Conservation (phyloP, 2,888 invertebrate species). For the Lasius platythorax region DNA sequence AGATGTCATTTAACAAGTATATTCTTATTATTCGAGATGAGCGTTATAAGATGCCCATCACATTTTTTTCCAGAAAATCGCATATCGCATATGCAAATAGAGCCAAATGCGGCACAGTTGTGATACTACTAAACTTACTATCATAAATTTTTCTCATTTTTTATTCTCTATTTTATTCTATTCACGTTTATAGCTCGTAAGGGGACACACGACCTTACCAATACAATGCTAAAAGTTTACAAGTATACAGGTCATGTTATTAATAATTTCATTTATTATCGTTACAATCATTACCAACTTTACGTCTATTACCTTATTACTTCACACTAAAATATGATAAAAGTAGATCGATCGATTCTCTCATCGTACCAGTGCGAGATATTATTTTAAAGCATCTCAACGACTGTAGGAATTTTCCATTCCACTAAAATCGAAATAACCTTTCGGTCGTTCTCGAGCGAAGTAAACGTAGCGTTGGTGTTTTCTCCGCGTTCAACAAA, state of each 20-base stretch:
- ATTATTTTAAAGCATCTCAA: constrained; percentile 69
- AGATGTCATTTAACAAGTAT: constrained; percentile 75
- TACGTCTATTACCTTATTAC: constrained; percentile 81
- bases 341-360: constrained; percentile 79
- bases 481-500: constrained; percentile 27
- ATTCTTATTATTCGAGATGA: constrained; percentile 68
- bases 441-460: constrained; percentile 38
- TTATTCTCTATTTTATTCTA: constrained; percentile 70
- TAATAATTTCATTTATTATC: constrained; percentile 82
- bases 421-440: constrained; percentile 53
- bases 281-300: constrained; percentile 81
- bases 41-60: constrained; percentile 53
- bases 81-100: constrained; percentile 50
- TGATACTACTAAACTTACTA: constrained; percentile 62
- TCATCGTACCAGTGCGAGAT: constrained; percentile 69
- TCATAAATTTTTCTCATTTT: constrained; percentile 58
- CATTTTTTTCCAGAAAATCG: constrained; percentile 41
- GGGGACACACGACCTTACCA: constrained; percentile 83
- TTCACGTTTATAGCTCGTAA: constrained; percentile 73
- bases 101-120: constrained; percentile 52
- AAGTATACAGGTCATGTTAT: constrained; percentile 85
- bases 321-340: constrained; percentile 83
- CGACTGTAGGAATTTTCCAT: constrained; percentile 74
- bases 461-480: constrained; percentile 59
- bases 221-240: constrained; percentile 85